Base-by-base conservation (phyloP, 1,140 invertebrate species). In the Procambarus virginalis region DNA sequence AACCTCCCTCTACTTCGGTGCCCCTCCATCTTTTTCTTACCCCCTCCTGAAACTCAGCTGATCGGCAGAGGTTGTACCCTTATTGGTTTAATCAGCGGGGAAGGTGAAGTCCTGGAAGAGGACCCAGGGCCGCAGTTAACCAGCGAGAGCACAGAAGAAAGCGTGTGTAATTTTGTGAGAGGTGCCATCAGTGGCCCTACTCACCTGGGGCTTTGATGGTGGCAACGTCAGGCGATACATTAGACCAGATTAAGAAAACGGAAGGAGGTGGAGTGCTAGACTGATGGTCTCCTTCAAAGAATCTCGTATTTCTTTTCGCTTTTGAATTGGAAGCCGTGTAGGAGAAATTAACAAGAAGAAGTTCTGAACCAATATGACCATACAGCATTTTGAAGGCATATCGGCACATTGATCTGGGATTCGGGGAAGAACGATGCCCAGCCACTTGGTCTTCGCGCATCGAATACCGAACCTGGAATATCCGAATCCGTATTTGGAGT, bases 191-290 rank as follows among this genome's bases (percentile, higher is more conserved):
- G 20, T 20, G n/a, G 68, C n/a, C n/a, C 68, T 73, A n/a, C 80
- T 48, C 79, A 82, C 80, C 80, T 82, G 68, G 22, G 34, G 80
- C 60, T 4, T n/a, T 81, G 79, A 60, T 60, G 79, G 12, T 45
- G n/a, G 6, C 34, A 58, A 82, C 48, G 58, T 82, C 20, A 8
- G 80, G 68, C 58, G 80, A 82, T 82, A 82, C 80, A 82, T 82
- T 82, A 82, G 80, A 55, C 80, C 68, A 82, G 80, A 82, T 82
- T 82, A 82, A 82, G 55, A 64, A 82, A 82, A 82, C 58, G 79
- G 79, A 81, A 64, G 75, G 48, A 77, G 22, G 12, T 55, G 1
- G 51, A 2, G 51, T 9, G 51, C 2, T 9, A 12, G 49, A 55
- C 34, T 34, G 34, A 34, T 1, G 34, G 34, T 34, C 34, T 34